Percentiles rank a stretch among this genome's conserved stretches.
Conservation (phyloP, 37 sponge, comb jelly and placozoan species). For the Ephydatia muelleri region DNA sequence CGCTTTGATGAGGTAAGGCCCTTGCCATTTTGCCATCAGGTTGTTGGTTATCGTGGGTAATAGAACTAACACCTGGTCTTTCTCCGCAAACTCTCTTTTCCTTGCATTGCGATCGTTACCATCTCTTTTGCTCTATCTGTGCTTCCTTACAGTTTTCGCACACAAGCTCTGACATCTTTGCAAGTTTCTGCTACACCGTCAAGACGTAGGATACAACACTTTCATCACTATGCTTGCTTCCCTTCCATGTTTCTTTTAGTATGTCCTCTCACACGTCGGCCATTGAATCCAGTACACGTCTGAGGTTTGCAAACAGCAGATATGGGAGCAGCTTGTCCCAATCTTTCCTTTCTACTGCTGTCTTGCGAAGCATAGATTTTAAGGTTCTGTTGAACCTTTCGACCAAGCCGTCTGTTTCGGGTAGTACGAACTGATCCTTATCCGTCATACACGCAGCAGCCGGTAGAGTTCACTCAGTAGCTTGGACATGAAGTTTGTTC, state of each 20-base stretch:
- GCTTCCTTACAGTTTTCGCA: too few relatives aligned
- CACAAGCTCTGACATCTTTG: too few relatives aligned
- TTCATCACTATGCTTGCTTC: not conserved
- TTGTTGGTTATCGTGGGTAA: too few relatives aligned
- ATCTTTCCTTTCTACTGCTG: too few relatives aligned
- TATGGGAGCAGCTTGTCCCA: too few relatives aligned
- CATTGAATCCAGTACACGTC: constrained; percentile 11
- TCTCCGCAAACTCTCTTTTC: not conserved
- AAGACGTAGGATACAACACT: constrained; percentile 32
- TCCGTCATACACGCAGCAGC: not conserved
- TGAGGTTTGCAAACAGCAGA: constrained; percentile 27
- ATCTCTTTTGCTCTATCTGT: too few relatives aligned
- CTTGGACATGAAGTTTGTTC: constrained; percentile 10
- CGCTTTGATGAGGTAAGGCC: constrained; percentile 11
- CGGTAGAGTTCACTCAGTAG: constrained; percentile 25
- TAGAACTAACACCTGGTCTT: too few relatives aligned
- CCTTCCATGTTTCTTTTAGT: constrained; percentile 24
- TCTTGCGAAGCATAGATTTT: too few relatives aligned
- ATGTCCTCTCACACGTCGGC: constrained; percentile 33
- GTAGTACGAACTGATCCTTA: constrained; percentile 22
- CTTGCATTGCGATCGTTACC: constrained; percentile 27
- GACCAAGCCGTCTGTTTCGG: constrained; percentile 36
- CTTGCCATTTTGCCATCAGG: too few relatives aligned
- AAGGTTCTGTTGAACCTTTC: too few relatives aligned
- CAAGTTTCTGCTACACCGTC: too few relatives aligned